Evolutionary conservation across 2,113 vertebrate species (phyloP), one percentile per base, ranked within the genome.

Genomic region (Pseudopipra pipra): DNA sequence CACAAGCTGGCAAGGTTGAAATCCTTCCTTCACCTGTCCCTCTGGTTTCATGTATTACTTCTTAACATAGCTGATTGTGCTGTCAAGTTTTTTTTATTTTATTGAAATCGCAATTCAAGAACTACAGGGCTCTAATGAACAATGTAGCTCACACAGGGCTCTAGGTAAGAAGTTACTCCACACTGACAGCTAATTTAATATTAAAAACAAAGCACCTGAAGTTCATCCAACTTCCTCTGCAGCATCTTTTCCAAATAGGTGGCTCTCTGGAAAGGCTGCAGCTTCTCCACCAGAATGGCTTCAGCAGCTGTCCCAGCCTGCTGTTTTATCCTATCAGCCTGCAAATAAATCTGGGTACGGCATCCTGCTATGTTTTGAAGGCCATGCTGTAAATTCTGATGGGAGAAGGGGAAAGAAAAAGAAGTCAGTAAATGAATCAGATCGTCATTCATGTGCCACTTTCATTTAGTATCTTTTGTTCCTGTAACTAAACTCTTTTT

Each of bases 181-280:
- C 49, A 75, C 7, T 43, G 66, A 70, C 78, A 93, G 59, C 43
- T 78, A 77, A 89, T 28, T 23, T 43, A 89, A 47, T 46, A 61
- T 22, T 74, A 1, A 67, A 55, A 44, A 51, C 93, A 58, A 84
- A 30, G 30, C 93, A 99, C 99, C 98, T 98, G 97, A 78, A 99
- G 97, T 44, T 98, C 98, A 47, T 94, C 84, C 82, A 96, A 87
- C 87, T 98, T 99, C 86, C 68, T 83, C 39, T 95, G 94, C 47
- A 99, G 89, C 49, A 91, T 96, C 92, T 97, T 97, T 75, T 98
- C 96, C 94, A 99, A 94, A 96, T 97, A 98, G 56, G 96, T 87
- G 62, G 98, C 95, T 33, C 97, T 98, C 37, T 98, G 98, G 18
- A 98, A 97, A 24, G 98, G 95, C 71, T 98, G 73, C 51, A 93